Base-by-base conservation (phyloP, 2,797 vertebrate species). In the Cirrhinus molitorella region DNA sequence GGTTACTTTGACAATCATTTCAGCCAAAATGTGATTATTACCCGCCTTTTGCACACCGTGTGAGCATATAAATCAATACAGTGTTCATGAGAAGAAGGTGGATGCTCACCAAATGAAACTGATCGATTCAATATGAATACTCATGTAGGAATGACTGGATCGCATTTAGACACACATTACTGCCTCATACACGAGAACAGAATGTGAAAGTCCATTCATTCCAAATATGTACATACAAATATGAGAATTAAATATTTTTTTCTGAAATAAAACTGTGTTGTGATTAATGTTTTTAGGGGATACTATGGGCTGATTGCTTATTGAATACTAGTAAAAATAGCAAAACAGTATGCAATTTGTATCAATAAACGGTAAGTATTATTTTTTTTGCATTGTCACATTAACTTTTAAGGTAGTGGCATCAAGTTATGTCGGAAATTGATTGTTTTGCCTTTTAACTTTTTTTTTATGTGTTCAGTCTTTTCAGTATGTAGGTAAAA, bases 231-330 rank as follows among this genome's bases (percentile, higher is more conserved):
- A 93, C 89, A 88, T 89, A 92, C 85, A 93, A 93, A 94, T 94
- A 91, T 92, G 89, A 91, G 89, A 94, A 93, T 95, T 94, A 95
- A 95, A 85, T 94, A 94, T 95, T 88, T 94, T 94, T 94, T 95
- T 93, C 90, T 70, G 81, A 70, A 89, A 92, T 80, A 88, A 87
- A 34, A 34, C 76, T 45, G 83, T 74, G 31, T 80, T 66, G 67
- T 66, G 63, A 66, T 21, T 65, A 2, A 75, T 61, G 74, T 76
- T 47, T 61, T 31, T 28, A 21, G 47, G 31, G 12, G 34, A 55
- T 5, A 19, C 17, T 37, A 34, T 5, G 19, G 2, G 2, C 8
- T 23, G 3, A 57, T 28, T 16, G 31, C 34, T 43, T 25, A 61
- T 14, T 61, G 16, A 76, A 61, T 45, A 9, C 11, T 34, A 11